Base-by-base conservation (phyloP, 2,888 invertebrate genomes). In the Lysandra coridon region DNA sequence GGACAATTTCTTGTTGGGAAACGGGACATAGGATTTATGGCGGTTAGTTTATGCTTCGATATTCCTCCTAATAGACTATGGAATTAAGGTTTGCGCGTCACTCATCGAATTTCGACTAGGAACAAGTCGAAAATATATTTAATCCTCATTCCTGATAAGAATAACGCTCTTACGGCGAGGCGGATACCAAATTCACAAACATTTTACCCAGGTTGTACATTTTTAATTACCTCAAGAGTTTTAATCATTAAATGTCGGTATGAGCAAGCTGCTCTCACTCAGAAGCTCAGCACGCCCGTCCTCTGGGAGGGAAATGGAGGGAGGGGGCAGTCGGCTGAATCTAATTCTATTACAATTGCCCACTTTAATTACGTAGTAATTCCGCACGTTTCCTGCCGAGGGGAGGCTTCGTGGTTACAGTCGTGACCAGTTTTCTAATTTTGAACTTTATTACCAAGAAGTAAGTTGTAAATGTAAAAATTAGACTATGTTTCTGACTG, bases 361-460 rank as follows among this genome's bases (percentile, higher is more conserved):
- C 33, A 69, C 69, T 69, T 69, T 69, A 69, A 69, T 69, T 69
- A 69, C 69, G 33, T 69, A 69, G 69, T 14, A 69, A 69, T 69
- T 69, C 69, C 69, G 69, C 69, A 37, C 69, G 69, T 33, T 69
- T 69, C 14, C 69, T 14, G 33, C 23, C 64, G 14, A 37, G 33
- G 69, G 69, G 69, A 33, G 33, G 33, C 69, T 33, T 33, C 30
- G 30, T 69, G 12, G 12, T 30, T 30, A 30, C 10, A 23, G 62
- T n/a, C 62, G 7, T 23, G 62, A n/a, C 14, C 57, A 17, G 57
- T 57, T 57, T 23, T 23, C 3, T 23, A 23, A 49, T 49, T 62
- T 62, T 62, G 57, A 57, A 57, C 14, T 57, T 17, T 57, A 57
- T 57, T 57, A 57, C 12, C 3, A 4, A 57, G 17, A 57, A 57